phyloP scores from a whole-genome alignment of 2,113 vertebrate species.

The Ophthalmolycus amberensis region DNA sequence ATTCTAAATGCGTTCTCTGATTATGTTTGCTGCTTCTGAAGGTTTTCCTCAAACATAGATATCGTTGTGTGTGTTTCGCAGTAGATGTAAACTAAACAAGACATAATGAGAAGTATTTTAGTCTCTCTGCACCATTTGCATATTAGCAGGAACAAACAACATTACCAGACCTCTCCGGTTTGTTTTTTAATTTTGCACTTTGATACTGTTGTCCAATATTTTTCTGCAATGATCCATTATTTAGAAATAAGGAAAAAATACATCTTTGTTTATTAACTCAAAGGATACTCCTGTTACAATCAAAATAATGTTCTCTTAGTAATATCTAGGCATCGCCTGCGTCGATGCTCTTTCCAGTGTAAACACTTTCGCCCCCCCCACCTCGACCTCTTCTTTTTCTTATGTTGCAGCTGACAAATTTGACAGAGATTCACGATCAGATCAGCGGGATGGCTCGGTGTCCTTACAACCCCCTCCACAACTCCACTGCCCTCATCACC shows the following conservation, averaged over 20 bases:
- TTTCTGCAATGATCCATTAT: conserved; percentile 28
- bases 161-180: conserved; percentile 55
- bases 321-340: neutral
- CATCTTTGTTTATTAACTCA: conserved; percentile 8
- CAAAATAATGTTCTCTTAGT: neutral
- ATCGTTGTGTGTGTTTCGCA: conserved; percentile 16
- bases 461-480: conserved; percentile 97
- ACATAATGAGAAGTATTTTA: conserved; percentile 68
- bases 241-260: conserved; percentile 21
- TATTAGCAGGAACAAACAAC: conserved; percentile 68
- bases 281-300: conserved; percentile 9
- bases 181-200: conserved; percentile 70
- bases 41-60: conserved; percentile 30
- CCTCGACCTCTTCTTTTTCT: neutral
- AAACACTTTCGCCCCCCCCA: neutral
- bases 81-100: conserved; percentile 70
- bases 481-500: conserved; percentile 97
- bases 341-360: conserved; percentile 1
- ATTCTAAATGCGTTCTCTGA: conserved; percentile 62
- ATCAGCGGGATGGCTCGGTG: conserved; percentile 99
- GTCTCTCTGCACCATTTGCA: conserved; percentile 63
- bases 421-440: conserved; percentile 95
- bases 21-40: conserved; percentile 53
- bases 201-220: conserved; percentile 46
- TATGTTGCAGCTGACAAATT: conserved; percentile 87